Evolutionary conservation across 2,797 vertebrate species (phyloP).

Genomic region (Novumbra hubbsi): DNA sequence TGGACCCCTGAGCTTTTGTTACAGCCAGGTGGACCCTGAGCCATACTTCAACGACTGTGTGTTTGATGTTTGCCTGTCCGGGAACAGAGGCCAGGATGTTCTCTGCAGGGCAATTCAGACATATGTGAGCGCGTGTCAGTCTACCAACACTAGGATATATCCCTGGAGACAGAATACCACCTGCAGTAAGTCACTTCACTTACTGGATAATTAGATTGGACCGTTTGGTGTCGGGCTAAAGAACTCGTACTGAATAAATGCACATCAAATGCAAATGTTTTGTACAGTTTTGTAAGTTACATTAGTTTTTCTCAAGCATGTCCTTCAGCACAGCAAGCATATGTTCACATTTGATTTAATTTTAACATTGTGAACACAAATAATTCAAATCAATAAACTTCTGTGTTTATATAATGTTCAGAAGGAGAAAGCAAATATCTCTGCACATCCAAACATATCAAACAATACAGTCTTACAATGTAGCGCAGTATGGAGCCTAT

Average conservation of each 20-base stretch:
- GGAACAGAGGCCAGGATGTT: slow-evolving; percentile 16
- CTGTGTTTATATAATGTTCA: neutral
- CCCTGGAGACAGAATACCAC: slow-evolving; percentile 72
- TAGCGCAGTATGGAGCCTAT: neutral
- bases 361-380: neutral
- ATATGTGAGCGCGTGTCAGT: slow-evolving; percentile 78
- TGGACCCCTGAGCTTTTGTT: slow-evolving; percentile 74
- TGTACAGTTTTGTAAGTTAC: too few species aligned
- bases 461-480: neutral
- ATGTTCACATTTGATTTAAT: too few species aligned
- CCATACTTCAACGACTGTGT: slow-evolving; percentile 73
- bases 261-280: neutral
- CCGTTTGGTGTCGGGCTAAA: neutral
- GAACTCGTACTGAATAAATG: neutral
- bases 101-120: slow-evolving; percentile 65
- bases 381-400: neutral
- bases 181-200: slow-evolving; percentile 73
- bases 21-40: slow-evolving; percentile 56
- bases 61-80: slow-evolving; percentile 71
- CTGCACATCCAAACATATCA: too few species aligned
- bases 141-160: slow-evolving; percentile 54
- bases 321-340: neutral
- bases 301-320: neutral
- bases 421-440: neutral
- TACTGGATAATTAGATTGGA: neutral